phyloP scores from a whole-genome alignment of 2,797 vertebrate species.

The Cyclopterus lumpus region DNA sequence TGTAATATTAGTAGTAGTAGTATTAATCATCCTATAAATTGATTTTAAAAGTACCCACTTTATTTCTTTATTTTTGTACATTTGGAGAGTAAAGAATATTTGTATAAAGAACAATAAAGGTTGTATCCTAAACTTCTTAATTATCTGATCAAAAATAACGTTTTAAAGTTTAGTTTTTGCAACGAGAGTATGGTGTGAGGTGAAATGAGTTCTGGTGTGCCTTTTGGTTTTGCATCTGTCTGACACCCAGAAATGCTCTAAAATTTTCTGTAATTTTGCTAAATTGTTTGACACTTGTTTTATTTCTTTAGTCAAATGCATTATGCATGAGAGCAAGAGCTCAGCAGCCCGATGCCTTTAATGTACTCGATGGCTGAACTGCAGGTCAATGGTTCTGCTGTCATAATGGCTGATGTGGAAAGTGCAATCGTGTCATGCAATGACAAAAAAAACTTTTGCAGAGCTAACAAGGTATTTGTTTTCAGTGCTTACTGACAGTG shows the following conservation, averaged over 20 bases:
- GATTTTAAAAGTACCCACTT: neutral
- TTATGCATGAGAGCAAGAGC: constrained; percentile 48
- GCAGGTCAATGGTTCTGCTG: constrained; percentile 10
- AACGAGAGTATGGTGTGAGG: neutral
- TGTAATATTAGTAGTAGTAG: too few relatives aligned
- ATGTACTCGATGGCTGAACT: constrained; percentile 37
- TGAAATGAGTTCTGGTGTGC: neutral
- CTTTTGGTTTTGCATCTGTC: constrained; percentile 6
- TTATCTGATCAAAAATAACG: neutral
- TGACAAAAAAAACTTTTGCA: constrained; percentile 25
- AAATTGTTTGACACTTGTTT: constrained; percentile 33
- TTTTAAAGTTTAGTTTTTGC: neutral
- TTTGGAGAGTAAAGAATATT: neutral
- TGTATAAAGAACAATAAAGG: neutral
- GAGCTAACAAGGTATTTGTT: constrained; percentile 5
- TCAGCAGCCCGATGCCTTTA: constrained; percentile 35
- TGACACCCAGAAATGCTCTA: constrained; percentile 5
- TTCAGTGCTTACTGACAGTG: neutral
- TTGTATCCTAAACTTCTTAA: neutral
- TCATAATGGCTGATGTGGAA: constrained; percentile 1
- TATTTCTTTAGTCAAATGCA: constrained; percentile 44
- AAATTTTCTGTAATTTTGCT: constrained; percentile 41
- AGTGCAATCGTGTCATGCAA: constrained; percentile 41
- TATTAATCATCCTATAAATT: neutral
- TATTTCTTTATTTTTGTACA: neutral